Base-by-base conservation (phyloP, 2,888 invertebrate genomes). In the Tachina grossa region DNA sequence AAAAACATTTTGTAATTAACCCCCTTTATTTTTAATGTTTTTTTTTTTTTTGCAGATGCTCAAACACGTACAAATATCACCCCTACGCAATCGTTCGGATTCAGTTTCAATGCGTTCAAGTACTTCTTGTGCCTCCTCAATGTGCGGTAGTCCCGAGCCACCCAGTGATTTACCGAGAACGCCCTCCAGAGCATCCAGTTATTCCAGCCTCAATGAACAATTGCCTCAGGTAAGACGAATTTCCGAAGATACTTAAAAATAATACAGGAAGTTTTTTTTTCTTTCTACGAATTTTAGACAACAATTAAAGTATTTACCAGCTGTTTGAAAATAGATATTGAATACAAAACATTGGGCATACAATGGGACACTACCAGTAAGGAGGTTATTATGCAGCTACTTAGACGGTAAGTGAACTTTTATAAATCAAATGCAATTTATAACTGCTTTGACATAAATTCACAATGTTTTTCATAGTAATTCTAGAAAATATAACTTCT, bases 341-440 rank as follows among this genome's bases (percentile, higher is more conserved):
- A 98, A 93, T 98, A 98, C 95, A 98, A 98, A 93, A 98, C 98
- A 0, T 93, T 98, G 83, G 96, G 97, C 88, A 97, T 98, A 88
- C 96, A 97, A 71, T 97, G 96, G 94, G 96, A 97, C 90, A 98
- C 97, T 14, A 96, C 97, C 1, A 97, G 97, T 89, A 95, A 96
- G 89, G 97, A 98, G 92, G 96, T 98, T 87, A 97, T 98, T 13
- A 94, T 95, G 85, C 96, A 97, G 71, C 94, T 98, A 31, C 94
- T 98, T 86, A 95, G 96, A 93, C 98, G 98, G 94, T 97, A 95
- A 89, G 89, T 84, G 31, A 8, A 49, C n/a, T 49, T 31, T 14
- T 2, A n/a, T 49, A 11, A 14, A 9, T 49, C n/a, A 13, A 49
- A 49, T 49, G 14, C 1, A 49, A 49, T 2, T 49, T 49, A 1